Base-by-base conservation (phyloP, 2,797 vertebrate genomes). In the Borostomias antarcticus region DNA sequence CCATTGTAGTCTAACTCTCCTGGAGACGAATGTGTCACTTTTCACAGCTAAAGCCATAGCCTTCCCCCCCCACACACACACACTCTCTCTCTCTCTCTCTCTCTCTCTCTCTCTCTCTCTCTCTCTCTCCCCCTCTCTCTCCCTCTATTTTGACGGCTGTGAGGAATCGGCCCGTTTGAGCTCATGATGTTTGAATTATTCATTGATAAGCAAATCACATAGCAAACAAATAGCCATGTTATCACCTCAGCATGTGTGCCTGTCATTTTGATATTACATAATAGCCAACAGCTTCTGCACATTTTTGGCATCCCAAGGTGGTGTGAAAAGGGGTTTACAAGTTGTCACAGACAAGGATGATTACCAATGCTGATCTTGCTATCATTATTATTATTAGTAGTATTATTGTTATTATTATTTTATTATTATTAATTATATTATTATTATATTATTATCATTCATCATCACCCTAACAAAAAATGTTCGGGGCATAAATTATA, bases 171-270 rank as follows among this genome's bases (percentile, higher is more conserved):
- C 43, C 57, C 8, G 77, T 88, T 87, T 80, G 74, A 87, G 84
- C 66, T 72, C 75, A 72, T 78, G 79, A 75, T 88, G 74, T 77
- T 45, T 88, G 85, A 91, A 90, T 91, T 86, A 91, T 91, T 89
- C 85, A 89, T 89, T 72, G 68, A 67, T 64, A 74, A 26, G 60
- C 47, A 61, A 62, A 66, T 67, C 28, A 32, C 37, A 81, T 70
- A n/a, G 83, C 85, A 86, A 88, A 85, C 69, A 82, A 85, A 88
- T 79, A 80, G 80, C 70, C 77, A 82, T 79, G 83, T 89, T 88
- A 88, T 88, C 85, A 90, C 88, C 87, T 84, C 10, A n/a, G 26
- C n/a, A 54, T 50, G 59, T 29, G 50, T 35, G 32, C 30, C 54
- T 68, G 60, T 75, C 64, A 64, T 40, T 54, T 51, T 66, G 32